Evolutionary conservation across 1,140 invertebrate species (phyloP), one percentile per base, ranked within the genome.

Genomic region (Charaxes varanes): DNA sequence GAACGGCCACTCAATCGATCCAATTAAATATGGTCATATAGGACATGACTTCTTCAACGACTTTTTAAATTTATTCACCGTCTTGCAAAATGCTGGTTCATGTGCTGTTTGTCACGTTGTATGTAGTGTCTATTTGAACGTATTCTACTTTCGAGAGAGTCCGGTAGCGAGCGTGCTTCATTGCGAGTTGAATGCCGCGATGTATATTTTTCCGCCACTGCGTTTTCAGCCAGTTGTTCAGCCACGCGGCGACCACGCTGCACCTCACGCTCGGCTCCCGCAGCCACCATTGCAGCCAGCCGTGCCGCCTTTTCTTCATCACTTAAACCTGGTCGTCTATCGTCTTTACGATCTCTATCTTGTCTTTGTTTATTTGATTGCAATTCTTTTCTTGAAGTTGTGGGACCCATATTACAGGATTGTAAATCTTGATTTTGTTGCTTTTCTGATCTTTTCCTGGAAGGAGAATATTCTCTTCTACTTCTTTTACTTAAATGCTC

Each of bases 261-360:
- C 3, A 53, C 37, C 48, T 82, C 78, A 0, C 76, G 53, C 37
- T 72, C 64, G 0, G 53, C 51, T 0, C 78, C 78, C 0, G 74
- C 78, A 0, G 66, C 59, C 86, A 93, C 91, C 95, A 97, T 97
- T 83, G 95, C 93, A 30, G 86, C 84, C 41, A 93, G 73, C 36
- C 86, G 85, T 26, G 82, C 84, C 62, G 94, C 90, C 49, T 90
- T 91, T 68, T 96, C 94, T 49, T 89, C 86, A 46, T 90, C 89
- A 43, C 65, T 82, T 21, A 82, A 34, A 26, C 52, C 57, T 27
- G 14, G 31, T 3, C 18, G 32, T 44, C 38, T 52, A 13, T 23
- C 38, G 1, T 15, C 5, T 22, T 17, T 31, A 14, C 11, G 15
- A 16, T 13, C 13, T 5, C 11, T 18, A 12, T 4, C 8, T 14